Evolutionary conservation across 2,888 invertebrate genomes (phyloP), one percentile per base, ranked within the genome.

Genomic region (Melitaea athalia): DNA sequence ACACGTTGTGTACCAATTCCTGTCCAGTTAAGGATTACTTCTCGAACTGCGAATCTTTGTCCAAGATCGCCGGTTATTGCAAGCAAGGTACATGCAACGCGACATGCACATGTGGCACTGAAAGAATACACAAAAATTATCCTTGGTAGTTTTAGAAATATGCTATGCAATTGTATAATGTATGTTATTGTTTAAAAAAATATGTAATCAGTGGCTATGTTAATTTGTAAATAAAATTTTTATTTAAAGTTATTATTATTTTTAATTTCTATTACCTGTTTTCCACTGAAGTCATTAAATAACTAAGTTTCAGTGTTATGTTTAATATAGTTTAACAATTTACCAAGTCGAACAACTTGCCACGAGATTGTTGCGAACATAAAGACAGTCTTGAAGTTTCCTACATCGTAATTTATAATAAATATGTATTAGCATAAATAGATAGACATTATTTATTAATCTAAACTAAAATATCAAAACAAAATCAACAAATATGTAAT

Each of bases 1-100:
- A 93, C 47, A 92, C 94, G 73, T 93, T 97, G n/a, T 97, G 97
- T 87, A 95, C 94, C 50, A 97, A 97, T 87, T 81, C 94, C 0
- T 97, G 97, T 79, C 92, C 93, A 49, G 93, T 93, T 71, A 94
- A 94, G 52, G 96, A 96, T 83, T 86, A 93, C 49, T 97, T 95
- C 94, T 94, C 95, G 64, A 97, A 97, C 86, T 97, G 97, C 83
- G 88, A 86, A 24, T 94, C 95, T 64, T 88, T 97, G 33, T 85
- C 94, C 72, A 66, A 76, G 14, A 79, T 88, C 89, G 59, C 87
- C 72, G 79, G 79, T 45, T 75, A 85, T 3, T 92, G 92, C 70
- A 67, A 52, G 0, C 95, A 95, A 47, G 92, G 93, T 7, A 88
- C 94, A 62, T 97, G 97, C 83, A 94, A 94, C 71, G 97, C 97